These are phyloP conservation scores for Amblyornis subalaris DNA, from an alignment of 2,113 vertebrate species.

Conservation along the genomic window DNA sequence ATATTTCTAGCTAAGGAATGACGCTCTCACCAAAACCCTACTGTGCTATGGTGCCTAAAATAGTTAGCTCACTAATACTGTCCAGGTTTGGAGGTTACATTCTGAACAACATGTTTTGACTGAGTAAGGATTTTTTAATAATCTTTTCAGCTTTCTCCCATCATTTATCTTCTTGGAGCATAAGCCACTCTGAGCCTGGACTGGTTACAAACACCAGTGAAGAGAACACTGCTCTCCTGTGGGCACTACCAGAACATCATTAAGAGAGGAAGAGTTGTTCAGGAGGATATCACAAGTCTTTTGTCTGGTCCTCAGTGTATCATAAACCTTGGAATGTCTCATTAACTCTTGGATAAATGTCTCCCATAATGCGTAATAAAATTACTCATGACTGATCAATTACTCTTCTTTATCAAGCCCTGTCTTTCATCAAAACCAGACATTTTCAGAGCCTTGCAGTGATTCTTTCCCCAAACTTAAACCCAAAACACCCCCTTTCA, in stretches of 20 bases:
- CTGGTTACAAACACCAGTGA: background rate
- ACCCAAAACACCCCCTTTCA: background rate
- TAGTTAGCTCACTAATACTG: slow-evolving; percentile 52
- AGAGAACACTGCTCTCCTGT: slow-evolving; percentile 31
- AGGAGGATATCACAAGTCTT: background rate
- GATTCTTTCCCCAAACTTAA: background rate
- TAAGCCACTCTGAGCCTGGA: background rate
- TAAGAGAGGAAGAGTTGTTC: background rate
- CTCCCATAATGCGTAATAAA: background rate
- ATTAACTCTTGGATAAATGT: background rate
- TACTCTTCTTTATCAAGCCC: background rate
- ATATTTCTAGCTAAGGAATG: slow-evolving; percentile 50
- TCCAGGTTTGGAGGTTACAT: slow-evolving; percentile 49
- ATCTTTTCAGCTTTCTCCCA: slow-evolving; percentile 23
- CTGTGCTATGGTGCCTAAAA: slow-evolving; percentile 64
- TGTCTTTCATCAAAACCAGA: background rate
- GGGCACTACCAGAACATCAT: background rate
- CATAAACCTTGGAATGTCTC: background rate
- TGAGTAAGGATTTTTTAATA: slow-evolving; percentile 26
- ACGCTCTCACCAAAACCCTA: slow-evolving; percentile 46
- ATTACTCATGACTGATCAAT: background rate
- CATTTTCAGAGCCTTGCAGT: background rate
- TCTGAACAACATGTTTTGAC: slow-evolving; percentile 42
- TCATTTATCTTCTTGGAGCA: slow-evolving; percentile 12
- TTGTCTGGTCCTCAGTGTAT: background rate